Evolutionary conservation across 1,140 invertebrate species (phyloP), one percentile per base, ranked within the genome.

Genomic region (Drosophila erecta): DNA sequence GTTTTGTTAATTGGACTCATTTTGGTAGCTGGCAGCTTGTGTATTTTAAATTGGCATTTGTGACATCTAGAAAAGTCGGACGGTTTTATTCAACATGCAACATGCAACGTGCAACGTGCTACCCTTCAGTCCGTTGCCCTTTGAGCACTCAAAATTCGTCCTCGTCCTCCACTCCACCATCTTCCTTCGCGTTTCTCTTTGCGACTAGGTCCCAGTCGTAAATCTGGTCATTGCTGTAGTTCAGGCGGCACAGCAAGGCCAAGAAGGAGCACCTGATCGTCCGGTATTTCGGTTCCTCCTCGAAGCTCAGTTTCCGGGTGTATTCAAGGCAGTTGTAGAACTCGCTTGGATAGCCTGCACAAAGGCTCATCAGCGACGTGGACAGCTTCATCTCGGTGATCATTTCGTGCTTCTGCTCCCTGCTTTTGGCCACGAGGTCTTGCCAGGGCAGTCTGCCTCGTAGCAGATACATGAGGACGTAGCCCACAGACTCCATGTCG

Each of bases 151-250:
- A 4, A 0, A 24, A 24, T 24, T 24, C 24, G 24, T 4, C 30
- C 30, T 30, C 8, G 2, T 30, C 8, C 30, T 0, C 30, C 30
- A 7, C 30, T 50, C 3, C 27, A 0, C 1, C 4, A 3, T 40
- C 15, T 3, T 12, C 1, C 4, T 8, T 15, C 6, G 51, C 15
- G 10, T 12, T 20, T 3, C 11, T 20, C 17, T 98, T 17, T 1
- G 17, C 98, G 79, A 99, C 93, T 95, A 98, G 96, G 50, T 97
- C 99, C 99, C 99, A 99, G 93, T 99, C 98, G 93, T 99, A 99
- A 69, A 96, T 97, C 93, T 98, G 99, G 93, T 99, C 98, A 93
- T 99, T 98, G 93, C 98, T 97, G 93, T 99, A 98, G 93, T 98
- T 98, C 71, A 99, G 95, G 59, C 98, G 98, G 84, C 98, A 96